phyloP scores from a whole-genome alignment of 2,113 vertebrate species.

The Gobiocypris rarus region DNA sequence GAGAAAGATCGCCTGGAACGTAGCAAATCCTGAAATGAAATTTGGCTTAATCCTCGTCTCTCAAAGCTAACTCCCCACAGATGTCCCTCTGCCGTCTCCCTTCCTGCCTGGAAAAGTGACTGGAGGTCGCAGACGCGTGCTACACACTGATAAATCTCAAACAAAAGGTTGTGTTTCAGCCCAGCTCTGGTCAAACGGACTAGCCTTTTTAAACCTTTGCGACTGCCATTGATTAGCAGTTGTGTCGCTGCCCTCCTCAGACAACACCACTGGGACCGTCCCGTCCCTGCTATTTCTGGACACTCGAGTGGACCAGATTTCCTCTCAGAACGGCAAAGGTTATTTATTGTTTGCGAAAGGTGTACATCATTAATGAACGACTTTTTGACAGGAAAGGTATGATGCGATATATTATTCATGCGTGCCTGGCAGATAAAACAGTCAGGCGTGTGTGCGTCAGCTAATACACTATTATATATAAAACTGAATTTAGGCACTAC shows the following conservation, averaged over 20 bases:
- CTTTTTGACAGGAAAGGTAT: neutral
- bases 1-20: conserved; percentile 33
- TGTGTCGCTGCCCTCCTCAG: conserved; percentile 17
- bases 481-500: neutral
- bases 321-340: conserved; percentile 6
- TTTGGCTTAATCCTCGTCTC: conserved; percentile 16
- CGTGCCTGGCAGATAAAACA: neutral
- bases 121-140: conserved; percentile 3
- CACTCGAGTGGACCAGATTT: conserved; percentile 18
- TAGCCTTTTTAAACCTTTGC: conserved; percentile 27
- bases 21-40: conserved; percentile 9
- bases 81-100: conserved; percentile 25
- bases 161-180: conserved; percentile 12
- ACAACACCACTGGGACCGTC: conserved; percentile 7
- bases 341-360: conserved; percentile 22
- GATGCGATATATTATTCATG: conserved; percentile 17
- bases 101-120: conserved; percentile 26
- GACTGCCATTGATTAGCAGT: conserved; percentile 40
- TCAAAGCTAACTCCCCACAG: conserved; percentile 32
- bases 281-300: conserved; percentile 18
- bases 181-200: conserved; percentile 1
- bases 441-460: neutral
- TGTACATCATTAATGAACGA: conserved; percentile 8
- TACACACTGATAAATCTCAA: conserved; percentile 32
- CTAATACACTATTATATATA: conserved; percentile 3